A percentile compares a stretch with the other conserved stretches of the same genome.
Conservation (phyloP, 2,113 vertebrate genomes). For the Dasyprocta punctata region DNA sequence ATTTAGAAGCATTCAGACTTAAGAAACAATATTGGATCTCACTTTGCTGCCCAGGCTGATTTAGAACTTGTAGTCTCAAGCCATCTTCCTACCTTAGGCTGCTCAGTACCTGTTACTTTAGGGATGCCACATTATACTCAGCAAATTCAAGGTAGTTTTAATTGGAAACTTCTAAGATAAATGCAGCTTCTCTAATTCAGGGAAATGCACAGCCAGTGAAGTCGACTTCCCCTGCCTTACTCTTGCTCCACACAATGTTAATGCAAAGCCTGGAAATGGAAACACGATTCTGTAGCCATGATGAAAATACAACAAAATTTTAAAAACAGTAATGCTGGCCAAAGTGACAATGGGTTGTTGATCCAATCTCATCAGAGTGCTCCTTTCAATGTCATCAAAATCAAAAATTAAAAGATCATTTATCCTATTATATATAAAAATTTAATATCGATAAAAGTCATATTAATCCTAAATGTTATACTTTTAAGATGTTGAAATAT, state of each 20-base stretch:
- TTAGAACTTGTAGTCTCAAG: neutral
- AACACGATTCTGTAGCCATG: neutral
- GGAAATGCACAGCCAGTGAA: accelerated
- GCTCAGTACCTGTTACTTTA: neutral
- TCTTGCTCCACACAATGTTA: neutral
- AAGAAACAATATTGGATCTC: neutral
- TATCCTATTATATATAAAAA: neutral
- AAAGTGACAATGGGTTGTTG: neutral
- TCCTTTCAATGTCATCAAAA: neutral
- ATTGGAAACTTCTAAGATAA: neutral
- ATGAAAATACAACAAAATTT: neutral
- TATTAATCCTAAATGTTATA: neutral
- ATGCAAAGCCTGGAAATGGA: neutral
- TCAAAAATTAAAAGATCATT: neutral
- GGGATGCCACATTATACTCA: neutral
- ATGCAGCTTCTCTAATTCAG: neutral
- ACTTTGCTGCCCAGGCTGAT: neutral
- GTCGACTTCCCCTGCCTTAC: no score
- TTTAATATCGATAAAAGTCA: neutral
- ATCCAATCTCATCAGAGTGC: neutral
- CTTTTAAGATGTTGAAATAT: neutral
- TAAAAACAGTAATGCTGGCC: neutral
- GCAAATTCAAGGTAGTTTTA: neutral
- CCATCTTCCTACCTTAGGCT: neutral
- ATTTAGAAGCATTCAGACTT: neutral